Base-by-base conservation (phyloP, 2,113 vertebrate species). In the Stegastes partitus region DNA sequence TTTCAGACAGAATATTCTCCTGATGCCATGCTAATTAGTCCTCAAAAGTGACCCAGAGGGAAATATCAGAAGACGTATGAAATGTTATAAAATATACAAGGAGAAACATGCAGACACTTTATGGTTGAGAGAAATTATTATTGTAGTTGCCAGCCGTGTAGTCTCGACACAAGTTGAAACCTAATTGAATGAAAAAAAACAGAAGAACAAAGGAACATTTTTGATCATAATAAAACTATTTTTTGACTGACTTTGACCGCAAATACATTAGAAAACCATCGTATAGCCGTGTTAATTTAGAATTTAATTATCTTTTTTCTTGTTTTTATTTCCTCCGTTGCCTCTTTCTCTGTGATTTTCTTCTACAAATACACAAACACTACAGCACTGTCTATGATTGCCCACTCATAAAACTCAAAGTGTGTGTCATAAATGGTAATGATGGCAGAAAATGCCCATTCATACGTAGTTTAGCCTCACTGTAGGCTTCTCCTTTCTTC, bases 391-490 rank as follows among this genome's bases (percentile, higher is more conserved):
- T 2, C 15, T 21, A 23, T 70, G 34, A 84, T 73, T 67, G 54
- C 26, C 28, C 69, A n/a, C 83, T 76, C 79, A 72, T 84, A 81
- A 84, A 86, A 74, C 68, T 50, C 64, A 26, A 34, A 76, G 18
- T 11, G 58, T 65, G 58, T 23, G 51, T 53, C 44, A 10, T 76
- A 84, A 83, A 87, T 54, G 72, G 37, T 77, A 84, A 87, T 64
- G 68, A 84, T 65, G 53, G 69, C 37, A 64, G 76, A 66, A 93
- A 91, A 85, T 64, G 53, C 64, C 49, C 65, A 28, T 77, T 83
- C 68, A 68, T 28, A 56, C 7, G 3, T 64, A 45, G 69, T 74
- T 87, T 79, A 84, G 64, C 55, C 68, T 79, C 74, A 15, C 73
- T 37, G 59, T 11, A n/a, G 68, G 42, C 49, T 68, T 74, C 47